These are phyloP conservation scores for Bombylius major DNA, from an alignment of 2,888 invertebrate species.

Conservation along the genomic window DNA sequence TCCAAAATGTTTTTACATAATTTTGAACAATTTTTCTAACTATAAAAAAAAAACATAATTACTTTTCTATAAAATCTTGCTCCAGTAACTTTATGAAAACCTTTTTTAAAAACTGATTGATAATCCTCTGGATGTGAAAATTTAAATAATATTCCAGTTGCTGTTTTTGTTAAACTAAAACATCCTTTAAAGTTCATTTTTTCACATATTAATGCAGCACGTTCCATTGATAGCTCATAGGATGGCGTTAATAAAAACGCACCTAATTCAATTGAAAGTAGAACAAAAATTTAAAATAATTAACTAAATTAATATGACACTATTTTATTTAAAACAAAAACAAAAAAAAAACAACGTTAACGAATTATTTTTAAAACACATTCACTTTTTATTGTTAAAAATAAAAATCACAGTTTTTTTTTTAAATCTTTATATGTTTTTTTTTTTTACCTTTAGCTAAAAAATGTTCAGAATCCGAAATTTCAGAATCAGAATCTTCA, in stretches of 20 bases:
- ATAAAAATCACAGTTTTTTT: background rate
- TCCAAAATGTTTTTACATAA: too few relatives aligned
- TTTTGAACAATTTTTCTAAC: background rate
- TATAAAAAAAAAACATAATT: constrained; percentile 20
- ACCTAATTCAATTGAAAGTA: constrained; percentile 32
- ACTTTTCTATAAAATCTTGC: constrained; percentile 79
- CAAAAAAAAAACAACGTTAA: background rate
- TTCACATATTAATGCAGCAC: constrained; percentile 74
- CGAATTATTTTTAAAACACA: too few relatives aligned
- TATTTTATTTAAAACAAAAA: constrained; percentile 1
- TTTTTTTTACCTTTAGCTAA: constrained; percentile 53
- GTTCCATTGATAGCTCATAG: constrained; percentile 74
- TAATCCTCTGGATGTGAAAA: constrained; percentile 79
- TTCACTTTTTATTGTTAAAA: too few relatives aligned
- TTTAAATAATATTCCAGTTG: constrained; percentile 78
- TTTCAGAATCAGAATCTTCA: constrained; percentile 69
- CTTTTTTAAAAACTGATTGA: constrained; percentile 74
- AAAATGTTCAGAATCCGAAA: constrained; percentile 62
- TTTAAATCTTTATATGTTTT: too few relatives aligned
- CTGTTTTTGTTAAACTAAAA: constrained; percentile 76
- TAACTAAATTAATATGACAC: background rate
- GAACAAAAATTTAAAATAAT: too few relatives aligned
- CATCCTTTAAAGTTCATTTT: constrained; percentile 80
- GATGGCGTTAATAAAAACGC: constrained; percentile 77
- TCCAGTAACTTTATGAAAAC: constrained; percentile 76